phyloP scores from a whole-genome alignment of 1,140 invertebrate species.

The Drosophila parabipectinata region DNA sequence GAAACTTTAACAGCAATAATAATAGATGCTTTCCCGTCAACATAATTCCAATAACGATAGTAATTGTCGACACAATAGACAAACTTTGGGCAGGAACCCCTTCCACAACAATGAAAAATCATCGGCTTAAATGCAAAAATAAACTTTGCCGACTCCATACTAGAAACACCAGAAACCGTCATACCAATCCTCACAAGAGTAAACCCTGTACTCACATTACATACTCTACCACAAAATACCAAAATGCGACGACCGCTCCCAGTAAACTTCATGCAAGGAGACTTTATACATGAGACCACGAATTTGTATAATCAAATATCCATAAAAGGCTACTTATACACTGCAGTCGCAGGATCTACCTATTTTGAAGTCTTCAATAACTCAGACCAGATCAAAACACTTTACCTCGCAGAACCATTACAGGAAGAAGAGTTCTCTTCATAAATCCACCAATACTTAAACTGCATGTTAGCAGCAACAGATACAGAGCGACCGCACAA shows the following conservation, averaged over 20 bases:
- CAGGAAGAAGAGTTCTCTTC: constrained; percentile 1
- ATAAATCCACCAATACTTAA: constrained; percentile 17
- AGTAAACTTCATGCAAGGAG: constrained; percentile 25
- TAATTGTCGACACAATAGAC: constrained; percentile 7
- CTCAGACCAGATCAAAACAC: constrained; percentile 23
- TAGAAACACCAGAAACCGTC: constrained; percentile 18
- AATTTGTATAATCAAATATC: constrained; percentile 12
- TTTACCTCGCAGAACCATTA: background rate
- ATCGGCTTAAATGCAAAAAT: constrained; percentile 28
- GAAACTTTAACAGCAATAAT: constrained; percentile 1
- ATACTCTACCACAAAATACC: constrained; percentile 20
- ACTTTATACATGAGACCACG: constrained; percentile 22
- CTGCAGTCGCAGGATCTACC: constrained; percentile 15
- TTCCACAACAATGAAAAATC: constrained; percentile 13
- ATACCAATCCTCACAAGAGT: constrained; percentile 30
- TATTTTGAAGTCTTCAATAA: constrained; percentile 24
- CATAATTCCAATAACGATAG: constrained; percentile 26
- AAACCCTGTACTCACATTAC: constrained; percentile 32
- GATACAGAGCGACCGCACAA: background rate
- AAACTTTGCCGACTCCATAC: constrained; percentile 15
- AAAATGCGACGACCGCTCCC: constrained; percentile 15
- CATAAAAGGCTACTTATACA: constrained; percentile 25
- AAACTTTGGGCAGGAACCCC: constrained; percentile 14
- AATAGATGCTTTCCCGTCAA: constrained; percentile 15
- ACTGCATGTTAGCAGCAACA: background rate